Base-by-base conservation (phyloP, 2,888 invertebrate genomes). In the Patella pellucida region DNA sequence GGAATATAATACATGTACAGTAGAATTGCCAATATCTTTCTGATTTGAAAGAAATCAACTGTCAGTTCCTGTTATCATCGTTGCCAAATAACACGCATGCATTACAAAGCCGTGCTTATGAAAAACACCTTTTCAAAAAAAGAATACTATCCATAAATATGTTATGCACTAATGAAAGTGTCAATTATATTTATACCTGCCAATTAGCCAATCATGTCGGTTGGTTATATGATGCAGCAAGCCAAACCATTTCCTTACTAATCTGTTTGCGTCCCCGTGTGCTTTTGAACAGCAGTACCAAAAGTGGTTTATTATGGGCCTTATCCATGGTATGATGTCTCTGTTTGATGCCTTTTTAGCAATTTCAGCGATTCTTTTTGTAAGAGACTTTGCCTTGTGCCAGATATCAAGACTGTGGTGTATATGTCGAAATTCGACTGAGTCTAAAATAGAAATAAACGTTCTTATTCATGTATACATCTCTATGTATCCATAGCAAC, bases 191-290 rank as follows among this genome's bases (percentile, higher is more conserved):
- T 7, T 19, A 62, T 62, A 62, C 56, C 56, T 62, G 3, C 15
- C 56, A 56, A 14, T 56, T 16, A 41, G 23, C 56, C 27, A 56
- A 11, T 16, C 62, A 72, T 72, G 67, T 14, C n/a, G 14, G 31
- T 72, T 50, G 12, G 19, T n/a, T 16, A 72, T 23, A 19, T 62
- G 50, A 27, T 72, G 62, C 4, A 72, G 62, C n/a, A 67, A n/a
- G 16, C 41, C 31, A 19, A 50, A 15, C 72, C 67, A 72, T 14
- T 31, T 54, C 7, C 50, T 56, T 5, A 23, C n/a, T 7, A 72
- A 50, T 15, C 16, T 15, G 9, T 72, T 16, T 16, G 19, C 51
- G 50, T 31, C 15, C 31, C 62, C 50, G 19, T 15, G 19, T 1
- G 62, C 12, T 12, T 15, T 15, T 3, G 7, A 11, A 62, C 62